phyloP scores from a whole-genome alignment of 1,140 invertebrate genomes.

The Cydia amplana region DNA sequence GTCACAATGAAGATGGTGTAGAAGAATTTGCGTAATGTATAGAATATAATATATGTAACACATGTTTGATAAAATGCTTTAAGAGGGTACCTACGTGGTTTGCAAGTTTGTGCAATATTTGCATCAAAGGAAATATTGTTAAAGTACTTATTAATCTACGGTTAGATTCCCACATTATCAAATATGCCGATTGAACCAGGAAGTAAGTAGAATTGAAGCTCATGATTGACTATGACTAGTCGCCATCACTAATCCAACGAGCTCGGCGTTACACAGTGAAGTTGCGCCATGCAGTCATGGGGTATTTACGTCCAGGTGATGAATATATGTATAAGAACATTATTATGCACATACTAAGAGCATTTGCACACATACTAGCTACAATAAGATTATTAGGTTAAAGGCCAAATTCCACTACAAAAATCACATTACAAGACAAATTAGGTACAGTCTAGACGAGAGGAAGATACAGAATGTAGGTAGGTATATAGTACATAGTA shows the following conservation, averaged over 20 bases:
- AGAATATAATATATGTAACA: background rate
- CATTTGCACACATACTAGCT: conserved; percentile 39
- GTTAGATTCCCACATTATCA: background rate
- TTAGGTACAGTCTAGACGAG: conserved; percentile 60
- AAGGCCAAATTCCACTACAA: conserved; percentile 60
- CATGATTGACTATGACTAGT: background rate
- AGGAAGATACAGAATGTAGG: conserved; percentile 47
- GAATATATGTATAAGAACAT: conserved; percentile 48
- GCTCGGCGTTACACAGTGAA: background rate
- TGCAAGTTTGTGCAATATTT: background rate
- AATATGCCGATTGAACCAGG: background rate
- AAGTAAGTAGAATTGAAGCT: background rate
- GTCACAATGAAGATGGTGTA: conserved; percentile 12
- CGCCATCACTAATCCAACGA: background rate
- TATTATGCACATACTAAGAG: conserved; percentile 59
- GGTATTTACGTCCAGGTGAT: conserved; percentile 10
- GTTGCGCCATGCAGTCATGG: conserved; percentile 1
- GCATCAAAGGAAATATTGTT: background rate
- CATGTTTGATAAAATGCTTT: background rate
- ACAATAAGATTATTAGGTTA: conserved; percentile 49
- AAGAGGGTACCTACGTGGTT: background rate
- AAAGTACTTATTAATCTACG: background rate
- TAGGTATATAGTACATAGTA: conserved; percentile 50
- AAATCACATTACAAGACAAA: conserved; percentile 58
- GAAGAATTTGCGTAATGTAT: background rate